Evolutionary conservation across 2,113 vertebrate genomes (phyloP).

Genomic region (Clupea harengus): DNA sequence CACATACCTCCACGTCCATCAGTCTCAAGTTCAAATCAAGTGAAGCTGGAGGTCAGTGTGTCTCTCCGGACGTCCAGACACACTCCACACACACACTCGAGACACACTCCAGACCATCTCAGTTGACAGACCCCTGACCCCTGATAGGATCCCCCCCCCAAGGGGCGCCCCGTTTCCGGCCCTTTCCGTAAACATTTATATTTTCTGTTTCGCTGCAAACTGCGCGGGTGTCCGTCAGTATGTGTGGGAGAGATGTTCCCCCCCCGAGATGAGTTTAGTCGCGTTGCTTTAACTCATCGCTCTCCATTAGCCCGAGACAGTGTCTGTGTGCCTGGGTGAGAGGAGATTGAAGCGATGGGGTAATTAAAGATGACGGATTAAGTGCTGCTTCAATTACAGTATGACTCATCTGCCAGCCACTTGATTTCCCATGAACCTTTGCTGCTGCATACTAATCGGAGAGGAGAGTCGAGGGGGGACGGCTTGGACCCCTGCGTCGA

Average conservation of each 20-base stretch:
- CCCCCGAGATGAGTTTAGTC: neutral
- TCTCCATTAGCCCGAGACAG: neutral
- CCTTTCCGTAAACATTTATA: constrained; percentile 42
- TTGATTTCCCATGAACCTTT: constrained; percentile 17
- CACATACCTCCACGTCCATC: too few species aligned
- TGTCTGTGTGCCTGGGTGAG: constrained; percentile 13
- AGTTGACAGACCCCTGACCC: neutral
- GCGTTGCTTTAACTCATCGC: neutral
- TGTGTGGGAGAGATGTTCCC: constrained; percentile 3
- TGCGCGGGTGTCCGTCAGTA: neutral
- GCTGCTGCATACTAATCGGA: constrained; percentile 21
- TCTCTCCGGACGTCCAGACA: constrained; percentile 7
- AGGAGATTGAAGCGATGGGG: constrained; percentile 20
- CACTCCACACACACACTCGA: neutral
- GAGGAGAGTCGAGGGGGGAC: neutral
- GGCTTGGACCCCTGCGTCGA: neutral
- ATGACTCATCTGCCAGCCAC: neutral
- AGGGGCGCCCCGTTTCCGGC: constrained; percentile 2
- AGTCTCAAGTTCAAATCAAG: too few species aligned
- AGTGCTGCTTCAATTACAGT: constrained; percentile 25
- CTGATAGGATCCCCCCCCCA: neutral
- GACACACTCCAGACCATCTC: constrained; percentile 32
- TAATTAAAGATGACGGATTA: constrained; percentile 40
- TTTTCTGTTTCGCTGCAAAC: neutral
- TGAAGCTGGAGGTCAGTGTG: constrained; percentile 25